Percentiles rank a stretch among this genome's conserved stretches.
These are phyloP conservation scores for Hippolais icterina DNA, from an alignment of 2,113 vertebrate genomes.

Conservation along the genomic window DNA sequence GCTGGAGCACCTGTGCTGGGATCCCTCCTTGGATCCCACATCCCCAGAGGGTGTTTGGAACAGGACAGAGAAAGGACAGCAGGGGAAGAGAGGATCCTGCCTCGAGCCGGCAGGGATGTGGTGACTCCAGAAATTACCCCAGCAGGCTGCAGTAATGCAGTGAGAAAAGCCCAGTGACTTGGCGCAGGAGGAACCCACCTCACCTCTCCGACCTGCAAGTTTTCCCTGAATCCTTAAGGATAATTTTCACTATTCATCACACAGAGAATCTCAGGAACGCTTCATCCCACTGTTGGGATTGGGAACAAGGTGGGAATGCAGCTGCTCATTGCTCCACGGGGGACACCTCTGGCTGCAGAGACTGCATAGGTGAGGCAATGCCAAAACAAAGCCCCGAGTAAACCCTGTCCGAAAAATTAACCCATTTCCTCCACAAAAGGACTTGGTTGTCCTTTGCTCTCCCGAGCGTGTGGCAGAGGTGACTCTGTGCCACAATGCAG, in stretches of 20 bases:
- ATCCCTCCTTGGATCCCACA: not conserved
- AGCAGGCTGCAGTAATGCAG: not conserved
- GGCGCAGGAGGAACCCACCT: not conserved
- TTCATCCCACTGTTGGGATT: not conserved
- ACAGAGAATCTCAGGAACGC: not conserved
- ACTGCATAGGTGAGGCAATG: too few relatives aligned
- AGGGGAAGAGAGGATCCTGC: accelerated
- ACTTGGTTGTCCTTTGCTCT: not conserved
- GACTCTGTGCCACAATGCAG: accelerated
- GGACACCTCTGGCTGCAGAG: not conserved
- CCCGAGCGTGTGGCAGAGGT: accelerated
- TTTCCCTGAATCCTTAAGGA: not conserved
- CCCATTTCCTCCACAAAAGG: accelerated
- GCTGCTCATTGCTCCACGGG: not conserved
- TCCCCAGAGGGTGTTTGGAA: not conserved
- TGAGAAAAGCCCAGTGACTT: not conserved
- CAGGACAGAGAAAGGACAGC: not conserved
- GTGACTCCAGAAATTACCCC: not conserved
- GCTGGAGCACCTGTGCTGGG: not conserved
- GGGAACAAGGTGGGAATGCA: not conserved
- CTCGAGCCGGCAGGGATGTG: accelerated
- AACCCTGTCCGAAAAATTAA: not conserved
- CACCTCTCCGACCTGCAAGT: not conserved
- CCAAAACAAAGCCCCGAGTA: not conserved
- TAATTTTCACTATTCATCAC: not conserved